A percentile compares a stretch with the other conserved stretches of the same genome.
These are phyloP conservation scores for Zalophus californianus DNA, from an alignment of 2,797 vertebrate genomes.

Conservation along the genomic window DNA sequence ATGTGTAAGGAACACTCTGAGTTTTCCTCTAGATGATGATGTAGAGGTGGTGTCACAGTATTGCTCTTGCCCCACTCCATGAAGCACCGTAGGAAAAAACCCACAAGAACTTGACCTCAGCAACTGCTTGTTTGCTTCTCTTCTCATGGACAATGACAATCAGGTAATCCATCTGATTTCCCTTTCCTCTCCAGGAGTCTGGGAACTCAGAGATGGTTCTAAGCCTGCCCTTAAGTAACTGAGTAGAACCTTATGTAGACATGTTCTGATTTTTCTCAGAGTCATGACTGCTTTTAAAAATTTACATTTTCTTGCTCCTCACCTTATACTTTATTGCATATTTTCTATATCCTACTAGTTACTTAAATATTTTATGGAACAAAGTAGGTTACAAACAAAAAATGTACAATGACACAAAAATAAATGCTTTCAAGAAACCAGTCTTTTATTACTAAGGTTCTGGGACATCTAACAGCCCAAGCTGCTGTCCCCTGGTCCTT, in stretches of 20 bases:
- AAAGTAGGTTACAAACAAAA: neutral
- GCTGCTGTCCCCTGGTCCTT: neutral
- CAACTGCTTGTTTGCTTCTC: neutral
- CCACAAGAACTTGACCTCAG: neutral
- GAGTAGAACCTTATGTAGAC: neutral
- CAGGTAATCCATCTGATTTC: neutral
- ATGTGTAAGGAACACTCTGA: neutral
- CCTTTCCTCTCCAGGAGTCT: neutral
- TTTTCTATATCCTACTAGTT: neutral
- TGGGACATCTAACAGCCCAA: neutral
- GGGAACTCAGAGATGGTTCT: neutral
- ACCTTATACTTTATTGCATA: neutral
- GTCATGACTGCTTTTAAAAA: neutral
- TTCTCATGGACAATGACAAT: neutral
- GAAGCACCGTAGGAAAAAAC: neutral
- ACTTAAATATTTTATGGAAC: constrained; percentile 44
- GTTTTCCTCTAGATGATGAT: neutral
- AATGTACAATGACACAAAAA: neutral
- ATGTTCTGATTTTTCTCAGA: neutral
- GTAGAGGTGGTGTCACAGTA: neutral
- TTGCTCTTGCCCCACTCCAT: neutral
- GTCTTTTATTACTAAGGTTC: neutral
- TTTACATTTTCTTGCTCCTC: neutral
- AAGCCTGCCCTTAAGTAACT: neutral
- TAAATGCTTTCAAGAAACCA: neutral